A percentile compares a stretch with the other conserved stretches of the same genome.
Evolutionary conservation across 2,888 invertebrate species (phyloP).

Genomic region (Pyrrhosoma nymphula): DNA sequence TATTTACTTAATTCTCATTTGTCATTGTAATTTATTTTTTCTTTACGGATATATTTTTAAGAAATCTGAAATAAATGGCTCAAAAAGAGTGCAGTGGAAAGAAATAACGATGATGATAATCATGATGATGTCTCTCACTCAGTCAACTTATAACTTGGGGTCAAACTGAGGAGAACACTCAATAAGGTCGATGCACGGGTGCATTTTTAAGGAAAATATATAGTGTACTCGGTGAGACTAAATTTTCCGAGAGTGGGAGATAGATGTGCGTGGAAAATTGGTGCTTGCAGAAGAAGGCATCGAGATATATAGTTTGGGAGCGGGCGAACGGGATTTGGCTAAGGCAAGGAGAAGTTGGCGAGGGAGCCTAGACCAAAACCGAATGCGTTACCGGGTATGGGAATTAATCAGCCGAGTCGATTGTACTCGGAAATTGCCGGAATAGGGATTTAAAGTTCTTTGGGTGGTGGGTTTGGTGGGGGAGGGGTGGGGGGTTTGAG

Average conservation of each 20-base stretch:
- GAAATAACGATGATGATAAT: too few species aligned
- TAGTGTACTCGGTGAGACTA: neutral
- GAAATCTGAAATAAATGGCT: too few species aligned
- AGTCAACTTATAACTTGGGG: too few species aligned
- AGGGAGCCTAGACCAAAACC: neutral
- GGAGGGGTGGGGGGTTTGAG: too few species aligned
- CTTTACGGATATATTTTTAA: too few species aligned
- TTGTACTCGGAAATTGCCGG: constrained; percentile 45
- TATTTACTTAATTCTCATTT: too few species aligned
- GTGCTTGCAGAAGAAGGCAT: neutral
- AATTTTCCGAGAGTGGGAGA: neutral
- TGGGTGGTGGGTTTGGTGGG: neutral
- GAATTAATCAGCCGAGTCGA: constrained; percentile 49
- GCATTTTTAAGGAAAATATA: neutral
- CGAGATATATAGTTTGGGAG: neutral
- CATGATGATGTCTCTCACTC: too few species aligned
- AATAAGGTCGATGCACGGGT: neutral
- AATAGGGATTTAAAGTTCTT: neutral
- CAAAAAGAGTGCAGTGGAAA: too few species aligned
- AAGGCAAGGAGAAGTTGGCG: neutral
- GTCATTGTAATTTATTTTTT: too few species aligned
- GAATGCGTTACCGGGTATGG: neutral
- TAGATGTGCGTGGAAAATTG: constrained; percentile 12
- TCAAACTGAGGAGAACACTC: too few species aligned
- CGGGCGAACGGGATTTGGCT: neutral